phyloP scores from a whole-genome alignment of 2,113 vertebrate genomes.

The Beaufortia kweichowensis region DNA sequence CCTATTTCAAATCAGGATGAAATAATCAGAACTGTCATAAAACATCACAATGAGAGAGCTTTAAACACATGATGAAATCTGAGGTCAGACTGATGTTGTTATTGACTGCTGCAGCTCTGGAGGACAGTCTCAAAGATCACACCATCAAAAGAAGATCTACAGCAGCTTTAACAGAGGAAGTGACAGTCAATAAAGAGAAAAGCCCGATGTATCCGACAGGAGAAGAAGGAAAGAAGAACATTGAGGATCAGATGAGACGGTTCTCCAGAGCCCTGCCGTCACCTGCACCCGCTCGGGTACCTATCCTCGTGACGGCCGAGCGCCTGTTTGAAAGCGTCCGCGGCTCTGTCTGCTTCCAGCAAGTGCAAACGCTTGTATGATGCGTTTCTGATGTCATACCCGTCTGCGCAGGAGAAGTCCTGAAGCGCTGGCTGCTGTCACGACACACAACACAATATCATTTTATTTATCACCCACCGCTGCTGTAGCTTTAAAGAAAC shows the following conservation, averaged over 20 bases:
- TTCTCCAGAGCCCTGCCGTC: conserved; percentile 70
- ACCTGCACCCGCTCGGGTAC: conserved; percentile 67
- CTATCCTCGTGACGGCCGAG: conserved; percentile 81
- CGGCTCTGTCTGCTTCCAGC: conserved; percentile 79
- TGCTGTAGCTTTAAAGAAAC: no score
- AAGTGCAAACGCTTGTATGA: conserved; percentile 75
- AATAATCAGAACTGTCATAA: no score
- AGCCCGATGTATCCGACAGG: not conserved
- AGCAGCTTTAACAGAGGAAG: not conserved
- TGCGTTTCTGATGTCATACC: conserved; percentile 76
- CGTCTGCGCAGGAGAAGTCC: conserved; percentile 74
- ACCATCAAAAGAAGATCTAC: not conserved
- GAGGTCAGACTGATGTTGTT: not conserved
- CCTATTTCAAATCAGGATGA: conserved; percentile 59
- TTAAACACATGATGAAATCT: not conserved
- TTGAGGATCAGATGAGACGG: conserved; percentile 59
- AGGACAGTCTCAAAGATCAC: conserved; percentile 70
- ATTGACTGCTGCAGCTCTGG: conserved; percentile 67
- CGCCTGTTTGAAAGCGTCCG: conserved; percentile 82
- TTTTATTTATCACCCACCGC: no score
- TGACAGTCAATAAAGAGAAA: not conserved
- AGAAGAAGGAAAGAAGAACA: no score
- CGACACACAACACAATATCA: conserved; percentile 46
- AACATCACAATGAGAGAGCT: no score
- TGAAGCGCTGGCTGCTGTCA: conserved; percentile 72